These are phyloP conservation scores for Pandemis cinnamomeana DNA, from an alignment of 2,888 invertebrate species.

Conservation along the genomic window DNA sequence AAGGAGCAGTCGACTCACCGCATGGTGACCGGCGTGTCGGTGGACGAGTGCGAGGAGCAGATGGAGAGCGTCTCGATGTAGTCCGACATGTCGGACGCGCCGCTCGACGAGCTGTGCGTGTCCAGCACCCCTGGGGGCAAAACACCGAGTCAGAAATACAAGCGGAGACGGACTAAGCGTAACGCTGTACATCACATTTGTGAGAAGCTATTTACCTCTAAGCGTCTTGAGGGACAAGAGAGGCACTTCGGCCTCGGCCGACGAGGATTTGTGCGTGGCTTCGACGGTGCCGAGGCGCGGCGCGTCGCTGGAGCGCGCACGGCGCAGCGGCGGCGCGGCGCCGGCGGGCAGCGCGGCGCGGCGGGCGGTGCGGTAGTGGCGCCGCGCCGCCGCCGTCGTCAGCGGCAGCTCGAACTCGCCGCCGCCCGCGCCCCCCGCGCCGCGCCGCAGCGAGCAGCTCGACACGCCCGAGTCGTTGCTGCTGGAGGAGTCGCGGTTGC, in stretches of 20 bases:
- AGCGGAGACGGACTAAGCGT: background rate
- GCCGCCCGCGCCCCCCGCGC: slow-evolving; percentile 74
- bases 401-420: slow-evolving; percentile 86
- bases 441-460: slow-evolving; percentile 85
- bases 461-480: slow-evolving; percentile 93
- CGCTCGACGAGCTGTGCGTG: slow-evolving; percentile 92
- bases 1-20: slow-evolving; percentile 57
- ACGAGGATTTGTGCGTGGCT: slow-evolving; percentile 87
- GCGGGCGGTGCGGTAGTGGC: slow-evolving; percentile 83
- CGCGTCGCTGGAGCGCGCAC: slow-evolving; percentile 89
- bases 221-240: slow-evolving; percentile 85
- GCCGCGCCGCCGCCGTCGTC: slow-evolving; percentile 81
- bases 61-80: slow-evolving; percentile 93
- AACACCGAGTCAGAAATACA: slow-evolving; percentile 11
- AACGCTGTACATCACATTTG: no score
- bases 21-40: slow-evolving; percentile 87
- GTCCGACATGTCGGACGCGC: slow-evolving; percentile 94
- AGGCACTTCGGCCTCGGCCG: slow-evolving; percentile 91
- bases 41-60: slow-evolving; percentile 92
- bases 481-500: slow-evolving; percentile 91
- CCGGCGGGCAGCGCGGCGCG: slow-evolving; percentile 83
- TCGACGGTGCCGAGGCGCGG: slow-evolving; percentile 80
- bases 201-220: slow-evolving; percentile 65
- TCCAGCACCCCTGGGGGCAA: slow-evolving; percentile 75
- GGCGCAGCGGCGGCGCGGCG: slow-evolving; percentile 86